Percentiles rank a stretch among this genome's conserved stretches.
These are phyloP conservation scores for Cryptotermes secundus DNA, from an alignment of 1,140 invertebrate species.

Conservation along the genomic window DNA sequence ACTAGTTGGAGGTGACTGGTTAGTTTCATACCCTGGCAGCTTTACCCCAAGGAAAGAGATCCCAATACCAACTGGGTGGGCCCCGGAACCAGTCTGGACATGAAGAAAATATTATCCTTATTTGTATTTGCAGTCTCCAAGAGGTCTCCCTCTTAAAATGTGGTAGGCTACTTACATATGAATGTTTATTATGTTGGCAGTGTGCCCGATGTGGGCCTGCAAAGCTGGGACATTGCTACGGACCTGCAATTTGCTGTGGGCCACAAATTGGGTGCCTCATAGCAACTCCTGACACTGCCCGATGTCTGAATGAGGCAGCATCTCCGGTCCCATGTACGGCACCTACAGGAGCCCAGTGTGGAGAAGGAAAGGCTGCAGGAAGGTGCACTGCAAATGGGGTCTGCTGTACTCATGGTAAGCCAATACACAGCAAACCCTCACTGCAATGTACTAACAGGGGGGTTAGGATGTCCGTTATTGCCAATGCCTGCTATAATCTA, in stretches of 20 bases:
- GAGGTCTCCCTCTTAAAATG: too few relatives aligned
- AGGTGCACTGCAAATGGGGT: not conserved
- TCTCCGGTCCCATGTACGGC: slow-evolving; percentile 16
- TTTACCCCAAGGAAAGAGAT: too few relatives aligned
- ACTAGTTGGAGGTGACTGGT: too few relatives aligned
- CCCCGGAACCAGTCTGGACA: too few relatives aligned
- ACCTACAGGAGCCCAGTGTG: slow-evolving; percentile 1
- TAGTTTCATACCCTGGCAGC: too few relatives aligned
- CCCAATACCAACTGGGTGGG: too few relatives aligned
- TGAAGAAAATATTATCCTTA: too few relatives aligned
- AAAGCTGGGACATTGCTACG: slow-evolving; percentile 28
- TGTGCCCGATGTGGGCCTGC: slow-evolving; percentile 25
- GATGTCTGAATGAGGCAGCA: not conserved
- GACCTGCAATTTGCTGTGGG: slow-evolving; percentile 20
- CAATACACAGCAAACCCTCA: not conserved
- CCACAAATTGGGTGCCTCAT: slow-evolving; percentile 24
- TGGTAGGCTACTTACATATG: too few relatives aligned
- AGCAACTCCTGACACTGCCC: not conserved
- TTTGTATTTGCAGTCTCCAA: too few relatives aligned
- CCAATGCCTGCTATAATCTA: too few relatives aligned
- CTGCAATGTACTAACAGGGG: not conserved
- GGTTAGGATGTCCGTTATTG: too few relatives aligned
- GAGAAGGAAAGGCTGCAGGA: not conserved
- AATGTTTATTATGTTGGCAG: not conserved
- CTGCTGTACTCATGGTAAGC: slow-evolving; percentile 26